phyloP scores from a whole-genome alignment of 2,113 vertebrate genomes.

The Malaclemys terrapin region DNA sequence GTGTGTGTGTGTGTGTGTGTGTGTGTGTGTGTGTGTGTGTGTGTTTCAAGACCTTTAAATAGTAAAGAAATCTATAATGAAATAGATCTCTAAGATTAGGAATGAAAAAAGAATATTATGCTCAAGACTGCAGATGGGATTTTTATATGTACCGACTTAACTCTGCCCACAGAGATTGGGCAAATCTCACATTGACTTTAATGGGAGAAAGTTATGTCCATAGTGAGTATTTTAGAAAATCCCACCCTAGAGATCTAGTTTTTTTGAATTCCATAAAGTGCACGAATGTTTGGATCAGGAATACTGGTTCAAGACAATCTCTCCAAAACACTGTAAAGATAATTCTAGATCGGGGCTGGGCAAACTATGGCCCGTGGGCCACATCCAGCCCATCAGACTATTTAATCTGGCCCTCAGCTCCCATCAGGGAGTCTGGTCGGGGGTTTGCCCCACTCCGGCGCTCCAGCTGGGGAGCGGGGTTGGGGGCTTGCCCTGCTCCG shows the following conservation, averaged over 20 bases:
- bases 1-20: no score
- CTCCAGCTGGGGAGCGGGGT: no score
- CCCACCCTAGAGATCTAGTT: background rate
- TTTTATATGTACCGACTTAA: background rate
- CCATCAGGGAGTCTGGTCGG: no score
- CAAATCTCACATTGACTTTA: background rate
- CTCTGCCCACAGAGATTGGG: background rate
- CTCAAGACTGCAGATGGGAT: background rate
- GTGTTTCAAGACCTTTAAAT: background rate
- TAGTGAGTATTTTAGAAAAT: background rate
- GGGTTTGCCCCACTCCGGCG: no score
- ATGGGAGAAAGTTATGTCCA: background rate
- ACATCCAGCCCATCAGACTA: no score
- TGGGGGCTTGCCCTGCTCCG: no score
- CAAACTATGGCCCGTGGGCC: no score
- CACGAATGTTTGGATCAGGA: background rate
- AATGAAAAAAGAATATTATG: background rate
- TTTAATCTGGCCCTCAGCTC: no score
- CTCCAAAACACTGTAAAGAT: fast-evolving
- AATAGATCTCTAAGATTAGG: background rate
- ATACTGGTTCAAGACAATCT: background rate
- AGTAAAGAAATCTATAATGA: background rate
- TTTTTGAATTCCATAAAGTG: background rate
- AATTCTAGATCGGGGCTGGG: background rate
- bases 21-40: no score